phyloP scores from a whole-genome alignment of 1,140 invertebrate species.

The Akabosia matsudoensis region DNA sequence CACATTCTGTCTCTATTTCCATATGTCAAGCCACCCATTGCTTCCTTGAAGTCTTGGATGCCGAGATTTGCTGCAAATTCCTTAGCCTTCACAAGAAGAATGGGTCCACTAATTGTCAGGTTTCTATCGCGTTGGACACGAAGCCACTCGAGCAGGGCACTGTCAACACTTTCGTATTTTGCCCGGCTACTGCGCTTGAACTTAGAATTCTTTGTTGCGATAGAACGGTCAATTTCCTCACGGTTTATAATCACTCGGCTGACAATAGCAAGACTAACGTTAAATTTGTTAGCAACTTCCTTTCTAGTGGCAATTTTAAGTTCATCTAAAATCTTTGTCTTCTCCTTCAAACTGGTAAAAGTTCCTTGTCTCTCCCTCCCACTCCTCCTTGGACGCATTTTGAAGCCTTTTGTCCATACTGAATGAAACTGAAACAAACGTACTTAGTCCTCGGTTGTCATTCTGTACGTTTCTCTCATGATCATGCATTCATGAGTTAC shows the following conservation, averaged over 20 bases:
- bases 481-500: no score
- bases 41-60: constrained; percentile 47
- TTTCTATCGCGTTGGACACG: not conserved
- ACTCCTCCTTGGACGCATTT: no score
- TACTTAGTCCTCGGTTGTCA: no score
- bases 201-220: not conserved
- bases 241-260: not conserved
- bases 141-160: not conserved
- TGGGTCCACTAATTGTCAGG: constrained; percentile 29
- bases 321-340: no score
- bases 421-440: no score
- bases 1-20: constrained; percentile 39
- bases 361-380: no score
- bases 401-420: no score
- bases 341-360: no score
- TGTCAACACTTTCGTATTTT: not conserved
- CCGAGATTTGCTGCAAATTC: constrained; percentile 42
- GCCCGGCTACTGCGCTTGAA: not conserved
- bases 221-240: not conserved
- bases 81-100: constrained; percentile 46
- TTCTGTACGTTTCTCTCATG: no score
- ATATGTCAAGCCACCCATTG: constrained; percentile 49
- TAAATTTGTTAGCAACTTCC: no score
- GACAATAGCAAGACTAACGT: no score
- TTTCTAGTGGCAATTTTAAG: no score